Percentiles rank a stretch among this genome's conserved stretches.
These are phyloP conservation scores for Odontocerum albicorne DNA, from an alignment of 2,888 invertebrate genomes.

Conservation along the genomic window DNA sequence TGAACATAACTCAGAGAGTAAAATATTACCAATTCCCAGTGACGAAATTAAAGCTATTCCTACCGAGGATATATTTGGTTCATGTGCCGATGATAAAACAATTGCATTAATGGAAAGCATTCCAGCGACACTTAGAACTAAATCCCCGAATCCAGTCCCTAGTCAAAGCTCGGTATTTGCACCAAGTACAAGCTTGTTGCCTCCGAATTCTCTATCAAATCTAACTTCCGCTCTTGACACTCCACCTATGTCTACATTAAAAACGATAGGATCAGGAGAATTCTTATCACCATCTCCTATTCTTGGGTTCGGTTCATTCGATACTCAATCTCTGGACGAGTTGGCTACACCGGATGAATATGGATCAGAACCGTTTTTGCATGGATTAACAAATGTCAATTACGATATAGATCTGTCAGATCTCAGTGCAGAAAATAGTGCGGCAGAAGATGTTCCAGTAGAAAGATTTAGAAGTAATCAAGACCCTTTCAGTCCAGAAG, in stretches of 20 bases:
- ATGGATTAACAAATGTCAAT: slow-evolving; percentile 69
- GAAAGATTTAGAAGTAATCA: slow-evolving; percentile 39
- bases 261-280: slow-evolving; percentile 46
- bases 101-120: slow-evolving; percentile 24
- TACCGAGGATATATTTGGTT: slow-evolving; percentile 29
- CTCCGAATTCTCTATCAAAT: slow-evolving; percentile 38
- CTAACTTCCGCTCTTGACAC: slow-evolving; percentile 27
- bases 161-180: too few relatives aligned
- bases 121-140: background rate
- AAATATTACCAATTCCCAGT: slow-evolving; percentile 35
- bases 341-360: slow-evolving; percentile 64
- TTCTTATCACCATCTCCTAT: slow-evolving; percentile 62
- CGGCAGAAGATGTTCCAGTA: slow-evolving; percentile 56
- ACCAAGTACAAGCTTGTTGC: slow-evolving; percentile 3
- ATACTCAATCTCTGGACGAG: slow-evolving; percentile 61
- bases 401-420: slow-evolving; percentile 79
- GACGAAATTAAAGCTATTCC: slow-evolving; percentile 16
- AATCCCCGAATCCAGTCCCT: too few relatives aligned
- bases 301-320: slow-evolving; percentile 57
- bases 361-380: slow-evolving; percentile 54
- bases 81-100: slow-evolving; percentile 30
- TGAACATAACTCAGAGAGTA: slow-evolving; percentile 36
- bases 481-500: slow-evolving; percentile 61
- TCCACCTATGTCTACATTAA: slow-evolving; percentile 31
- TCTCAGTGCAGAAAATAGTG: slow-evolving; percentile 71